Base-by-base conservation (phyloP, 2,888 invertebrate species). In the Anoplius nigerrimus region DNA sequence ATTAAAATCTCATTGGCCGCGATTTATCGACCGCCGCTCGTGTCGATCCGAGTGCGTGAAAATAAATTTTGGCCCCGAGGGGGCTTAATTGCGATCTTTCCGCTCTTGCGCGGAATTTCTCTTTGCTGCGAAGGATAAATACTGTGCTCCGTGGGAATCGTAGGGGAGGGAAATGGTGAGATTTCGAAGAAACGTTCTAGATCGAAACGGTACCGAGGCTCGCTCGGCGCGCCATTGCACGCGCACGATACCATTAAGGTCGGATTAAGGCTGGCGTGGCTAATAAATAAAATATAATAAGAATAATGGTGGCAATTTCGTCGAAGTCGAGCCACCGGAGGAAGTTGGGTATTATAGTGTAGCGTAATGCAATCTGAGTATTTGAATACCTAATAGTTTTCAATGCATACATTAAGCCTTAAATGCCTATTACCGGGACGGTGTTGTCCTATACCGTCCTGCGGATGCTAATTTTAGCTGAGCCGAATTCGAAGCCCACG, bases 351-450 rank as follows among this genome's bases (percentile, higher is more conserved):
- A 82, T 82, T 82, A 82, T 67, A 77, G 72, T 65, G 65, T 73
- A 76, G 76, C 81, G 82, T 84, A 85, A 86, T 85, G 81, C 84
- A 86, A 86, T 86, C 82, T 82, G 76, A 76, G 83, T 84, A 86
- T 86, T 86, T 86, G 85, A 86, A 86, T 86, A 86, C 80, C 84
- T 86, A 85, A 86, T 86, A 84, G 85, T 84, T 85, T 86, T 86
- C 86, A 84, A 85, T 86, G 85, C 86, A 86, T 86, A 86, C 82
- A 86, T 86, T 84, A 86, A 82, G 76, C 78, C 78, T 78, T 80
- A 83, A 86, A 85, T 77, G 83, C 76, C 83, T 78, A 81, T 82
- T 83, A 83, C 74, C 78, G 76, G 62, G 75, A 74, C 79, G 76
- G 74, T 74, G 80, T 81, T 80, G 79, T 81, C 70, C 72, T 76